Evolutionary conservation across 2,113 vertebrate species (phyloP), one percentile per base, ranked within the genome.

Genomic region (Gulo gulo): DNA sequence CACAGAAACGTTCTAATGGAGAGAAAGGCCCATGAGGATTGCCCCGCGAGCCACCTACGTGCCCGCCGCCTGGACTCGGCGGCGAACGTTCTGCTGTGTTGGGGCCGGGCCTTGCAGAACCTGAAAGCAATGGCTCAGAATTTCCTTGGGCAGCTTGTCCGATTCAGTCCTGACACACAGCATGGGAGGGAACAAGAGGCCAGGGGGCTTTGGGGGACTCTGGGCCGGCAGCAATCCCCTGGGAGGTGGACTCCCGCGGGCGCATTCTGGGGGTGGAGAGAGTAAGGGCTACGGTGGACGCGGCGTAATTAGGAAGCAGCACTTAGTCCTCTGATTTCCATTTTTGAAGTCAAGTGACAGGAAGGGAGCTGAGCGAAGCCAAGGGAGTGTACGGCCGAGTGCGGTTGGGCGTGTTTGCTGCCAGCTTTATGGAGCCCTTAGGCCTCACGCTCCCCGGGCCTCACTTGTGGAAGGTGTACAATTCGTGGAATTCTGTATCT

Each of bases 1-100:
- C 16, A 3, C 0, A 0, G 26, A 81, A 67, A 36, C 0, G 1
- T 2, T 24, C 21, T 61, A n/a, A 6, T 2, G 0, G 5, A 34
- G 74, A 45, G 20, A 36, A 26, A 34, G 36, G 24, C 12, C 4
- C 6, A 0, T 0, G 7, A 69, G 59, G 18, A 2, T n/a, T 14
- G 50, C 61, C 63, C 55, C 0, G 29, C 2, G 1, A 34, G 31
- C 13, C 13, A 0, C 8, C 21, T 20, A 0, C 2, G 0, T 34
- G 21, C 69, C 59, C 15, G 8, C 47, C 3, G 2, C 83, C 50
- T 12, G 4, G 45, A 2, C 4, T 1, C 13, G 1, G 4, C 50
- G 1, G 13, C 0, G 1, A 4, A 9, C 6, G 0, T 7, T 18
- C 31, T 65, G 45, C 63, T 16, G 8, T 23, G 20, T 6, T 24